A percentile compares a stretch with the other conserved stretches of the same genome.
Evolutionary conservation across 2,888 invertebrate species (phyloP).

Genomic region (Smittia sp.): DNA sequence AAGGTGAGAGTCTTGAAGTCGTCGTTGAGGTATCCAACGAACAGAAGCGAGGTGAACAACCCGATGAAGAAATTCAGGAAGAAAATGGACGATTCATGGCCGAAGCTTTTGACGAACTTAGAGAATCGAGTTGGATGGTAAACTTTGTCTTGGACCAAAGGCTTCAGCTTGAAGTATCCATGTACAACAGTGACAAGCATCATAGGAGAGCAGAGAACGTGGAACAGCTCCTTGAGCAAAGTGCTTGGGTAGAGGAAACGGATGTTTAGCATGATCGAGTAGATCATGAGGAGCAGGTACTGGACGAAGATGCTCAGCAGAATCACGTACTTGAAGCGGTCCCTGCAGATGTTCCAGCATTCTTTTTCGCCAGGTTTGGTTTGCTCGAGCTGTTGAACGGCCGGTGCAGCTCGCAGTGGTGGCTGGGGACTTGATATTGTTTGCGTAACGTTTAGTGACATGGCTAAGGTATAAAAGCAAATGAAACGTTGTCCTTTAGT

Average conservation of each 20-base stretch:
- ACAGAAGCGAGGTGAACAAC: conserved; percentile 65
- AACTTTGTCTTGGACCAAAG: conserved; percentile 61
- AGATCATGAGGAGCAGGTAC: conserved; percentile 55
- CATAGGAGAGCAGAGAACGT: conserved; percentile 59
- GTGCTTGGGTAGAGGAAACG: conserved; percentile 62
- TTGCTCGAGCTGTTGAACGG: neutral
- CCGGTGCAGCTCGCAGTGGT: neutral
- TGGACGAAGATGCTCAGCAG: conserved; percentile 61
- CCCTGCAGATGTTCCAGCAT: conserved; percentile 48
- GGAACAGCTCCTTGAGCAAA: conserved; percentile 64
- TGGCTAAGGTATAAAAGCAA: neutral
- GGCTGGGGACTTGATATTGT: neutral
- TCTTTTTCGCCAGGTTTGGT: conserved; percentile 43
- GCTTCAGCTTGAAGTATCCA: conserved; percentile 65
- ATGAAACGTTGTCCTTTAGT: no score
- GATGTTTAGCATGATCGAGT: conserved; percentile 61
- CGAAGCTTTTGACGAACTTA: conserved; percentile 44
- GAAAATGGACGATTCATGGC: neutral
- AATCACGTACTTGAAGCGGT: conserved; percentile 55
- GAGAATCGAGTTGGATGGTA: conserved; percentile 65
- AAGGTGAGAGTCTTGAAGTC: conserved; percentile 58
- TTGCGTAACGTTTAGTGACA: neutral
- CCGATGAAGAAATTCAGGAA: conserved; percentile 60
- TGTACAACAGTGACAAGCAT: conserved; percentile 64
- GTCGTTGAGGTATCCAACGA: conserved; percentile 63